Evolutionary conservation across 2,113 vertebrate species (phyloP), one percentile per base, ranked within the genome.

Genomic region (Tupaia chinensis): DNA sequence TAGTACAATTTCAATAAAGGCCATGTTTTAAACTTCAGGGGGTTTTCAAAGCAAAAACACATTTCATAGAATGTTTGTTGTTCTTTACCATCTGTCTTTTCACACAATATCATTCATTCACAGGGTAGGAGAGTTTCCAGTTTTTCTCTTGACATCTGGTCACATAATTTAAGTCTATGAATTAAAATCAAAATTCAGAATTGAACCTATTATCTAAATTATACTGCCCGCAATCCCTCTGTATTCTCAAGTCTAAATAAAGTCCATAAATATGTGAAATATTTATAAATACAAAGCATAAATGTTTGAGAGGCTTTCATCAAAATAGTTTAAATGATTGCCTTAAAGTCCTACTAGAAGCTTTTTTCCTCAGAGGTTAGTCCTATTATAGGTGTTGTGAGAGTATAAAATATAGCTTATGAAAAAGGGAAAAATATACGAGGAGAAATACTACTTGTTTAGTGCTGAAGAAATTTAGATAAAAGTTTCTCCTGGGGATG

Each of bases 151-250:
- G 91, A 78, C 84, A 86, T 88, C 79, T 89, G 91, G 61, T 58
- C 95, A 93, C 20, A 87, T 87, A 96, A 96, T 91, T 77, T 92
- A 94, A 60, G 58, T 86, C 65, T 78, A 91, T 58, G 79, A 91
- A 86, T 95, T 53, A 76, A 92, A 96, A 92, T 92, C 12, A 86
- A 95, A 95, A 89, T 73, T 68, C 29, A 93, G 20, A 96, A 82
- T 17, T 78, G 53, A 78, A 29, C 20, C 19, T 77, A 69, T 93
- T 93, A 87, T 83, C 65, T 82, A 91, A 95, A 82, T 73, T 89
- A 89, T 96, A 81, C 53, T 79, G 53, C 29, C 15, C 81, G 29
- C 19, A 68, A 53, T 60, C 5, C 22, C 23, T 79, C 60, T 77
- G 22, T 7, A 92, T 1, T 25, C 29, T 7, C 4, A 68, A 25